These are phyloP conservation scores for Phrynocephalus versicolor DNA, from an alignment of 2,113 vertebrate genomes.

Conservation along the genomic window DNA sequence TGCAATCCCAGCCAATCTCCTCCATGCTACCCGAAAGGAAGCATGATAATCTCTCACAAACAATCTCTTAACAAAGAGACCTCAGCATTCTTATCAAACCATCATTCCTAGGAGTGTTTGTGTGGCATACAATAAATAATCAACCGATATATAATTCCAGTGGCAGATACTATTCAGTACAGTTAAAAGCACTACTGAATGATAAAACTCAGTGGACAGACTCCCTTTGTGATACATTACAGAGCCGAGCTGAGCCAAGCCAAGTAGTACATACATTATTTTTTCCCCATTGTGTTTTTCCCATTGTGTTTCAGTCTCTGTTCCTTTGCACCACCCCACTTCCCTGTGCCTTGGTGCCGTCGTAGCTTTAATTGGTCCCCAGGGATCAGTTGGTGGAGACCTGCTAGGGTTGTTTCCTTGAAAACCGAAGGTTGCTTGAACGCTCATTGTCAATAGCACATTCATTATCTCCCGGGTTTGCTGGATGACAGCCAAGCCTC, in stretches of 20 bases:
- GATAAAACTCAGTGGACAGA: not conserved
- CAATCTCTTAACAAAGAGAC: no score
- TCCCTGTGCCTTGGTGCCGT: not conserved
- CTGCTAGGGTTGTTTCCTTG: constrained; percentile 26
- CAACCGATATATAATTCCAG: no score
- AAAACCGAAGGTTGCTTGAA: constrained; percentile 2
- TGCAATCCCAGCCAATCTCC: no score
- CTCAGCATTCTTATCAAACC: not conserved
- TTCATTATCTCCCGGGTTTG: not conserved
- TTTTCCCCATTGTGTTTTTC: constrained; percentile 21
- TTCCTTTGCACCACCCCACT: not conserved
- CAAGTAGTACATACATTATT: not conserved
- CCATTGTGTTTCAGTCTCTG: not conserved
- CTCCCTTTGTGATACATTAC: not conserved
- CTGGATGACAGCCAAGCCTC: constrained; percentile 25
- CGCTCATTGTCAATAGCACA: constrained; percentile 2
- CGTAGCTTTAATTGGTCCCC: constrained; percentile 30
- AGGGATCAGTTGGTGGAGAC: not conserved
- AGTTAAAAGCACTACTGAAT: not conserved
- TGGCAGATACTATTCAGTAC: not conserved
- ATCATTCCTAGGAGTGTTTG: no score
- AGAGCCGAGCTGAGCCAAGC: not conserved
- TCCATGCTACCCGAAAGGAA: no score
- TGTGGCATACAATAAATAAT: no score
- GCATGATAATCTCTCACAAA: no score